Percentiles rank a stretch among this genome's conserved stretches.
These are phyloP conservation scores for Pygmarrhopalites habei DNA, from an alignment of 1,140 invertebrate genomes.

Conservation along the genomic window DNA sequence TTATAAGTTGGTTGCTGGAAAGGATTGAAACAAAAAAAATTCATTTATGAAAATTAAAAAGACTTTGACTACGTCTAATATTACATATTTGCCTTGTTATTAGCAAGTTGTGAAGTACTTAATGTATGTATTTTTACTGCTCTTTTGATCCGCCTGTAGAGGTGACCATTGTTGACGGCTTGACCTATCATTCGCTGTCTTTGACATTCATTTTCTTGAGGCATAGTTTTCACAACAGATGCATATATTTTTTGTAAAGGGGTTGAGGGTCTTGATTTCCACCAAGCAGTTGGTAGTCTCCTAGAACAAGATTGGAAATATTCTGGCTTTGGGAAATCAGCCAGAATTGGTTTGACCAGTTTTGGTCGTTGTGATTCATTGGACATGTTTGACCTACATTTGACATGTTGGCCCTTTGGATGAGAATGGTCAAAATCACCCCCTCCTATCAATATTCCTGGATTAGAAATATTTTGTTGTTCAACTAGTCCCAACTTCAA, in stretches of 20 bases:
- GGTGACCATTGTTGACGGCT: not conserved
- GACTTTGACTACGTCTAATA: not conserved
- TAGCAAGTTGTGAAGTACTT: no score
- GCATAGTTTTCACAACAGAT: not conserved
- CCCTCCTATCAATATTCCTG: no score
- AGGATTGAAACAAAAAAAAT: not conserved
- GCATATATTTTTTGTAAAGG: slow-evolving; percentile 4
- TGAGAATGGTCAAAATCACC: no score
- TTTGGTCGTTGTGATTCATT: no score
- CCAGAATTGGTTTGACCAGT: not conserved
- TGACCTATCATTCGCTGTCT: not conserved
- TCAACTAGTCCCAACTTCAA: no score
- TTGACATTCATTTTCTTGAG: not conserved
- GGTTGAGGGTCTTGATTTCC: not conserved
- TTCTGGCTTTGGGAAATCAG: not conserved
- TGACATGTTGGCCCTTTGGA: not conserved
- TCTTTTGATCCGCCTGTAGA: not conserved
- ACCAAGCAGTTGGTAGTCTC: not conserved
- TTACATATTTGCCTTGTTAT: no score
- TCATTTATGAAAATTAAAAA: not conserved
- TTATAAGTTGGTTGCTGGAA: not conserved
- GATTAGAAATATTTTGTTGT: no score
- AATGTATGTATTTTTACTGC: not conserved
- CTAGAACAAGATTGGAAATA: not conserved
- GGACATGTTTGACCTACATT: not conserved